Evolutionary conservation across 2,888 invertebrate genomes (phyloP).

Genomic region (Alitta virens): DNA sequence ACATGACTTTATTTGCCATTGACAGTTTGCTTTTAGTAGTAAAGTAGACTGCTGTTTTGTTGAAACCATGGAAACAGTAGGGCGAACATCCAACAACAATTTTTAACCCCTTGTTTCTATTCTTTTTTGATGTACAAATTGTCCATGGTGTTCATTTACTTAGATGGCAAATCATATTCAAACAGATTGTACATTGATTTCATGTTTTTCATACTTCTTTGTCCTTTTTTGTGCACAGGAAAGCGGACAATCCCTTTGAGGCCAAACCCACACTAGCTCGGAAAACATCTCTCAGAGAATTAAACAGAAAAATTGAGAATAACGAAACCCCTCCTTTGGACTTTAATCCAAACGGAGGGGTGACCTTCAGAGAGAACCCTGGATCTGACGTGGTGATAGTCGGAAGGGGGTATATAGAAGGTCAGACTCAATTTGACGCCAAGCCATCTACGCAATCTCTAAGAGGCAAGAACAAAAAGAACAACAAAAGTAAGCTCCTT

Average conservation of each 20-base stretch:
- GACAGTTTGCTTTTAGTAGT: not conserved
- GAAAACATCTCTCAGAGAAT: conserved; percentile 13
- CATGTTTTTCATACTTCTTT: too few relatives aligned
- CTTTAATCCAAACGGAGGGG: conserved; percentile 38
- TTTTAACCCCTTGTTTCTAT: too few relatives aligned
- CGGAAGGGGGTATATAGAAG: conserved; percentile 50
- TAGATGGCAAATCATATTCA: too few relatives aligned
- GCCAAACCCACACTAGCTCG: conserved; percentile 33
- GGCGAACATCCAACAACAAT: too few relatives aligned
- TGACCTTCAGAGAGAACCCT: conserved; percentile 50
- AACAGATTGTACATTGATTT: too few relatives aligned
- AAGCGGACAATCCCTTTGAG: conserved; percentile 43
- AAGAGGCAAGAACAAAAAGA: conserved; percentile 32
- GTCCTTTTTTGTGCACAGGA: conserved; percentile 11
- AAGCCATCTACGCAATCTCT: conserved; percentile 25
- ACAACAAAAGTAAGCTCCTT: not conserved
- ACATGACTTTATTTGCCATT: conserved; percentile 34
- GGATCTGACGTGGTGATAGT: conserved; percentile 50
- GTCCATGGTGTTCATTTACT: too few relatives aligned
- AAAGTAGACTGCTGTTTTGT: too few relatives aligned
- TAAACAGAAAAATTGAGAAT: not conserved
- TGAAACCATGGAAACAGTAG: too few relatives aligned
- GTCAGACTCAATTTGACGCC: conserved; percentile 26
- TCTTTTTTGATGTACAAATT: too few relatives aligned
- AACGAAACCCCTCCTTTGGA: conserved; percentile 3